Evolutionary conservation across 2,113 vertebrate genomes (phyloP), one percentile per base, ranked within the genome.

Genomic region (Porphyrio hochstetteri): DNA sequence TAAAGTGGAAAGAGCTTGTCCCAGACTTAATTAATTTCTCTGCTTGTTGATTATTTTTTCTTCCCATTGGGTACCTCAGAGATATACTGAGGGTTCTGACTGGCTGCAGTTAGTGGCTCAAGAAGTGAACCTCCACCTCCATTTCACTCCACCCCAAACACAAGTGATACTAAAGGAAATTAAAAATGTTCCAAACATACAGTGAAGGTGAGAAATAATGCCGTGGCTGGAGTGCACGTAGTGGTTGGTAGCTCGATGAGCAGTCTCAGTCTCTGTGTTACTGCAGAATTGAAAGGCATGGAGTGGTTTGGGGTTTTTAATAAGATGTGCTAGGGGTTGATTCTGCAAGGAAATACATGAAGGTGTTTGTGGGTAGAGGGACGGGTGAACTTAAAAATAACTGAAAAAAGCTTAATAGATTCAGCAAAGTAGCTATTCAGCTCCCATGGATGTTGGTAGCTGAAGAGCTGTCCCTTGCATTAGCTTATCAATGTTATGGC

Each of bases 1-100:
- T 21, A 55, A 86, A 86, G 68, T 64, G 69, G 80, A 94, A 86
- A 94, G 82, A 92, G n/a, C 59, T 93, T 48, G 14, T 80, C 77
- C 65, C 60, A 28, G 48, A 25, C 44, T 64, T 77, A 10, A 88
- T 92, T 77, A 6, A 88, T 94, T 92, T 84, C 85, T 82, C 46
- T 65, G 64, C 79, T 69, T 70, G 14, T 17, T 46, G 44, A 46
- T 91, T 86, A 52, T 46, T 23, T 20, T 48, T 48, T 48, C 27
- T 33, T 61, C 48, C 48, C 48, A 21, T 42, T 44, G 78, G 38
- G 28, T 44, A 33, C 74, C 78, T 60, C 63, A 20, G 36, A 29
- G 20, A 65, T 85, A 90, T 11, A 31, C 56, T 67, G 12, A 65
- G n/a, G 55, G 16, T 79, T 87, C 64, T 52, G 70, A 79, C 59